Evolutionary conservation across 2,113 vertebrate genomes (phyloP).

Genomic region (Corydoras sp.): DNA sequence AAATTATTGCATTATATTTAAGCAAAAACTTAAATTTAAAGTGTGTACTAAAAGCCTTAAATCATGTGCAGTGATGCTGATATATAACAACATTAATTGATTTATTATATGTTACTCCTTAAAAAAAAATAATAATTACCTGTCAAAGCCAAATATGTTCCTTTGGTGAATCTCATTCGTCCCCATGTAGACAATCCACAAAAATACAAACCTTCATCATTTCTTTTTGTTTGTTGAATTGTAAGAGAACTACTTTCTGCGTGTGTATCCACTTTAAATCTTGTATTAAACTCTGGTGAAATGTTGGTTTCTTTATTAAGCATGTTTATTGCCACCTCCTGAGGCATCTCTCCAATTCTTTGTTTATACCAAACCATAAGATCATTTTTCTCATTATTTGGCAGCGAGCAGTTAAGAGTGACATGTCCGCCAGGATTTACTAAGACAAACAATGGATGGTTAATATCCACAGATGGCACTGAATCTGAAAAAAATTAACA

Average conservation of each 20-base stretch:
- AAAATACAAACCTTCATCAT: constrained; percentile 13
- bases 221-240: background rate
- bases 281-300: background rate
- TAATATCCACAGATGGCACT: background rate
- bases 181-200: background rate
- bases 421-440: background rate
- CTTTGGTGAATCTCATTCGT: background rate
- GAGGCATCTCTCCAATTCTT: background rate
- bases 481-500: background rate
- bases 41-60: too few relatives aligned
- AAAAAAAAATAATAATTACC: background rate
- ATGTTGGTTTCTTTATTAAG: background rate
- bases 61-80: too few relatives aligned
- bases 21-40: too few relatives aligned
- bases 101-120: too few relatives aligned
- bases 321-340: background rate
- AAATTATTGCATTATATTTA: too few relatives aligned
- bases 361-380: constrained; percentile 15
- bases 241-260: background rate
- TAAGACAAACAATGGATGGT: background rate
- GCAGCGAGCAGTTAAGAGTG: constrained; percentile 1
- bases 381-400: background rate
- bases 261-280: background rate
- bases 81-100: too few relatives aligned
- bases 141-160: constrained; percentile 8